phyloP scores from a whole-genome alignment of 2,888 invertebrate genomes.

The Chalcosyrphus nemorum region DNA sequence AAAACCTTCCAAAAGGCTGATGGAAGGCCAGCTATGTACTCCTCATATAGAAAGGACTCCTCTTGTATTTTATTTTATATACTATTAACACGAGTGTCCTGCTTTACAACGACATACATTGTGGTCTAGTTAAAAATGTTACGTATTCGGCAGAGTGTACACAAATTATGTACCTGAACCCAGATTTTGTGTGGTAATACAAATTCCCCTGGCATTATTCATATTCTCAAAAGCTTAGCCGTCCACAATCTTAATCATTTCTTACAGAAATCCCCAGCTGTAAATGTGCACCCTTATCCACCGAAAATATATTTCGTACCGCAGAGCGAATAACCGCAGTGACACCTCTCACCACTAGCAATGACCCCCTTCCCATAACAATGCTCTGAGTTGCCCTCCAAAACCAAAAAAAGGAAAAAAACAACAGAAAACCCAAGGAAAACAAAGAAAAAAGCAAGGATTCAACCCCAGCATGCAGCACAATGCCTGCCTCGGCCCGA shows the following conservation, averaged over 20 bases:
- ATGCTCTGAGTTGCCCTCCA: slow-evolving; percentile 14
- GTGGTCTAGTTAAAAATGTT: no score
- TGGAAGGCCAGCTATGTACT: no score
- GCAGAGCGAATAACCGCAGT: slow-evolving; percentile 68
- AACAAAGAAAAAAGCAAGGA: slow-evolving; percentile 11
- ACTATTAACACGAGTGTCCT: no score
- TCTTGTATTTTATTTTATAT: no score
- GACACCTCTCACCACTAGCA: slow-evolving; percentile 59
- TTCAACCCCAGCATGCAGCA: slow-evolving; percentile 54
- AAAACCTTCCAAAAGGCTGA: no score
- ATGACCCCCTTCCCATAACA: slow-evolving; percentile 5
- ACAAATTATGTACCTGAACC: not conserved
- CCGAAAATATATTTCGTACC: slow-evolving; percentile 59
- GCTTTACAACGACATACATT: no score
- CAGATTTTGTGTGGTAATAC: not conserved
- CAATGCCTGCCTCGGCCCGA: slow-evolving; percentile 63
- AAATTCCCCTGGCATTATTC: not conserved
- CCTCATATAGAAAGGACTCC: no score
- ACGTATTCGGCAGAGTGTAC: slow-evolving; percentile 35
- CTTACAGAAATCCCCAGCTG: not conserved
- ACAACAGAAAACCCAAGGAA: not conserved
- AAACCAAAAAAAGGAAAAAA: slow-evolving; percentile 19
- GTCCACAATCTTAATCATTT: not conserved
- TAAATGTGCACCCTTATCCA: not conserved
- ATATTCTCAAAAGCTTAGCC: not conserved